Evolutionary conservation across 2,888 invertebrate genomes (phyloP), one percentile per base, ranked within the genome.

Genomic region (Hyalella azteca): DNA sequence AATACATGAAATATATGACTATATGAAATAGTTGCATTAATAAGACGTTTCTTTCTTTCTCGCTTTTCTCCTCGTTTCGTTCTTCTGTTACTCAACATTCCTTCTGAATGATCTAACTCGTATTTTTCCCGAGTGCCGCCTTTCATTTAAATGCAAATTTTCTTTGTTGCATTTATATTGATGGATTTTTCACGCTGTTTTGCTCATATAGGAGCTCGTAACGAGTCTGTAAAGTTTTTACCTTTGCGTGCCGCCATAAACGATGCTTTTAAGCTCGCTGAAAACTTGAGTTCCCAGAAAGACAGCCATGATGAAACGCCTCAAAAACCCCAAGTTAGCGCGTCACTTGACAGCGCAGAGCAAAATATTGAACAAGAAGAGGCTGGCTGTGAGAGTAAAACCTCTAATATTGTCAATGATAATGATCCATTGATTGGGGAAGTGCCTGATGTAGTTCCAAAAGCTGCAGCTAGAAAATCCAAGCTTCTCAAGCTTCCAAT

Each of bases 401-500:
- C n/a, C n/a, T n/a, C n/a, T n/a, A n/a, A n/a, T n/a, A n/a, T n/a
- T n/a, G n/a, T n/a, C n/a, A n/a, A n/a, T n/a, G n/a, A n/a, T n/a
- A n/a, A n/a, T n/a, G n/a, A n/a, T n/a, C n/a, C n/a, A n/a, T n/a
- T n/a, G 26, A 60, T 60, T 5, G 60, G 60, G 15, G 60, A 60
- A n/a, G 60, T 60, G 60, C 60, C 60, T 60, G 60, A 60, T 19
- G 60, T 60, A 36, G 60, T 60, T 32, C 60, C 60, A 36, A 60
- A 60, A 36, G 60, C 60, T 32, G 60, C 60, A 1, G 36, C 36
- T 36, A 60, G 60, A 60, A 60, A 60, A 60, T 60, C 60, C 22
- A 60, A 60, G 60, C 60, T 60, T 36, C 32, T 36, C 19, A 60
- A 60, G 36, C 60, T 32, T 36, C 15, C 60, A 19, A 19, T 36